A percentile compares a stretch with the other conserved stretches of the same genome.
These are phyloP conservation scores for Eristalis tenax DNA, from an alignment of 2,888 invertebrate genomes.

Conservation along the genomic window DNA sequence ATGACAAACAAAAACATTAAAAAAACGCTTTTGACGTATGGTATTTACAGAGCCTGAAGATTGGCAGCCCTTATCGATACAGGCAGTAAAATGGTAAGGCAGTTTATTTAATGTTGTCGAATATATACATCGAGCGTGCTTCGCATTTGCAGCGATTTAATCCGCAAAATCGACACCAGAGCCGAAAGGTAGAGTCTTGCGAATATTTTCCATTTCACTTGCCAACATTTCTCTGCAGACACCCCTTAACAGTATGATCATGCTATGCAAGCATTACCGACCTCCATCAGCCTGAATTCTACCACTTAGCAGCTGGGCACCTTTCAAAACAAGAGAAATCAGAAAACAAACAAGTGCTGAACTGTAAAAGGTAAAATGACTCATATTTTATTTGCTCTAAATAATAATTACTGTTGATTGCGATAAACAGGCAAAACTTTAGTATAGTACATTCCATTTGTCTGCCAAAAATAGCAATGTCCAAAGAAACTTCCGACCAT, in stretches of 20 bases:
- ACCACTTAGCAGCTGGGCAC: slow-evolving; percentile 21
- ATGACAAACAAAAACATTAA: slow-evolving; percentile 70
- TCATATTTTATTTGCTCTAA: slow-evolving; percentile 37
- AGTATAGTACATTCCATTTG: slow-evolving; percentile 2
- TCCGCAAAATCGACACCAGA: no score
- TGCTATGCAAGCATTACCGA: slow-evolving; percentile 3
- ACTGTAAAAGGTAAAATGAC: slow-evolving; percentile 27
- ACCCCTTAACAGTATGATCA: no score
- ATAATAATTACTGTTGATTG: slow-evolving; percentile 4
- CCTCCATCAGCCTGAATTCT: not conserved
- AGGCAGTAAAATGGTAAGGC: not conserved
- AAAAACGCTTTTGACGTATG: slow-evolving; percentile 41
- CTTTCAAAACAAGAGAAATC: slow-evolving; percentile 37
- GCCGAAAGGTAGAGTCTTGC: no score
- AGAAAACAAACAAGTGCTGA: slow-evolving; percentile 65
- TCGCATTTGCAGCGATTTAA: no score
- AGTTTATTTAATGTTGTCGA: not conserved
- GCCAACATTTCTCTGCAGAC: no score
- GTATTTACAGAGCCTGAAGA: not conserved
- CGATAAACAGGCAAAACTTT: not conserved
- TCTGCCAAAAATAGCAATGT: slow-evolving; percentile 13
- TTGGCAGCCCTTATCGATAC: slow-evolving; percentile 41
- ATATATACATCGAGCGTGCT: no score
- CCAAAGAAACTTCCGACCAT: slow-evolving; percentile 78
- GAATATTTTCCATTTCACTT: no score